A percentile compares a stretch with the other conserved stretches of the same genome.
Conservation (phyloP, 2,113 vertebrate species). For the Sander lucioperca region DNA sequence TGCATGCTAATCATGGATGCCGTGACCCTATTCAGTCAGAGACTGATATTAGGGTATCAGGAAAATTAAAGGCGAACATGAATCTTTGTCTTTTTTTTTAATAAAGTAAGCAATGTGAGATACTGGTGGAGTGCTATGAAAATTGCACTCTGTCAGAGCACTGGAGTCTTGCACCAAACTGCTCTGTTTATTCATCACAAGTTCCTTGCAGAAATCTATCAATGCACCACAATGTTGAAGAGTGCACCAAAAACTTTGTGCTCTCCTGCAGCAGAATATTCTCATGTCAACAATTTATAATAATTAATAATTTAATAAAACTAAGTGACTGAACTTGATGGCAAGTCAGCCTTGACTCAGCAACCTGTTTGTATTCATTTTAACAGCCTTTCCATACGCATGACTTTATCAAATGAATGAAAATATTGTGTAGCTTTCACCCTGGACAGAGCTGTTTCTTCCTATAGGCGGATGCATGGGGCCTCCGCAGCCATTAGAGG, state of each 20-base stretch:
- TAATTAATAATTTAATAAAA: too few species aligned
- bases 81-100: constrained; percentile 17
- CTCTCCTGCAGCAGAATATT: not conserved
- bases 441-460: too few species aligned
- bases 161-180: not conserved
- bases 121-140: constrained; percentile 13
- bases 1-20: constrained; percentile 73
- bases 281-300: not conserved
- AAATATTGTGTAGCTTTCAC: not conserved
- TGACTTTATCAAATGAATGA: not conserved
- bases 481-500: too few species aligned
- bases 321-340: not conserved
- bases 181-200: not conserved
- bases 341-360: not conserved
- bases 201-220: not conserved
- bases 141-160: constrained; percentile 8
- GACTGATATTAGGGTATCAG: constrained; percentile 65
- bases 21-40: constrained; percentile 73
- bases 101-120: not conserved
- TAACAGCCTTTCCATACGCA: not conserved
- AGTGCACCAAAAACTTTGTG: not conserved
- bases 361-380: not conserved
- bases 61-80: constrained; percentile 40
- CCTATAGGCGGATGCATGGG: too few species aligned
- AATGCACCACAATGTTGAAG: not conserved